A percentile compares a stretch with the other conserved stretches of the same genome.
Evolutionary conservation across 2,888 invertebrate genomes (phyloP).

Genomic region (Zaprionus lineosus): DNA sequence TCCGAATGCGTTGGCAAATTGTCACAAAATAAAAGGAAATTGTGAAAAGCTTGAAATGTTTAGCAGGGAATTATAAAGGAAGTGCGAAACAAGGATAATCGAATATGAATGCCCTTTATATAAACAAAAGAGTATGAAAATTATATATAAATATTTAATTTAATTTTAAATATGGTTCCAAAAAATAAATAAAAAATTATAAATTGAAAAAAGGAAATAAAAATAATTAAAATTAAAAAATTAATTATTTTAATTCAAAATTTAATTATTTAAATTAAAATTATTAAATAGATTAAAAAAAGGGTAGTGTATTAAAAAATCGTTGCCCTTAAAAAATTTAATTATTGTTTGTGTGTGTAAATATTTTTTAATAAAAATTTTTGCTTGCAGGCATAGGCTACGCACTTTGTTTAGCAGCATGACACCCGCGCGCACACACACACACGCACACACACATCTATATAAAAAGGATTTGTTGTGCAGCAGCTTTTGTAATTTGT

Average conservation of each 20-base stretch:
- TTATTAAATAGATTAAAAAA: no score
- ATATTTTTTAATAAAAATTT: slow-evolving; percentile 72
- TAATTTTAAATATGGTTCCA: neutral
- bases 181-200: no score
- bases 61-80: slow-evolving; percentile 17
- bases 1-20: slow-evolving; percentile 18
- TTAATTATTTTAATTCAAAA: no score
- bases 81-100: no score
- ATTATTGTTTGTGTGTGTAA: slow-evolving; percentile 22
- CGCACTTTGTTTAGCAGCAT: slow-evolving; percentile 74
- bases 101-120: no score
- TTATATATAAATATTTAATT: no score
- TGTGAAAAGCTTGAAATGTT: slow-evolving; percentile 41
- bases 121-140: no score
- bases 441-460: slow-evolving; percentile 19
- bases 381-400: slow-evolving; percentile 69
- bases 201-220: no score
- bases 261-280: no score
- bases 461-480: slow-evolving; percentile 54
- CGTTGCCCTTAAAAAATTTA: no score
- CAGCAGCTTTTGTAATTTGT: slow-evolving; percentile 70
- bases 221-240: no score
- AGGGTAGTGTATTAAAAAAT: neutral
- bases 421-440: slow-evolving; percentile 54
- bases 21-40: slow-evolving; percentile 28